phyloP scores from a whole-genome alignment of 2,888 invertebrate species.

The Amiota minor region DNA sequence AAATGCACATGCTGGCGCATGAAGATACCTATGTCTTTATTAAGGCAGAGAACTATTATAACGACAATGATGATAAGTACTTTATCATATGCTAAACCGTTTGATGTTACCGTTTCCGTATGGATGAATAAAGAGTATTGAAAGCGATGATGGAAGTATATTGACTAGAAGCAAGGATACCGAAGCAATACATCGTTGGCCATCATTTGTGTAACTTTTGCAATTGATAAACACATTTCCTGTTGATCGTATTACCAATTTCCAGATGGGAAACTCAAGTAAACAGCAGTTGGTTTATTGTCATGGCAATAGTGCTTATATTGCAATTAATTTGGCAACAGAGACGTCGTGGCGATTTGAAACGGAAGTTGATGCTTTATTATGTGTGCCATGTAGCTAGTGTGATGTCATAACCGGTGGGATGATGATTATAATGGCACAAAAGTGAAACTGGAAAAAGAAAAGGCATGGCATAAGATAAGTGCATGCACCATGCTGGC shows the following conservation, averaged over 20 bases:
- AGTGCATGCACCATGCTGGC: slow-evolving; percentile 76
- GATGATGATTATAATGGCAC: slow-evolving; percentile 43
- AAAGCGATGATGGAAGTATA: slow-evolving; percentile 78
- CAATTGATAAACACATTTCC: slow-evolving; percentile 81
- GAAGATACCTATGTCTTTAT: slow-evolving; percentile 81
- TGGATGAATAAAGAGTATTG: slow-evolving; percentile 81
- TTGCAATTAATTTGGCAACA: slow-evolving; percentile 76
- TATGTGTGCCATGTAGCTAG: slow-evolving; percentile 82
- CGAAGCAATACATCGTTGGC: slow-evolving; percentile 79
- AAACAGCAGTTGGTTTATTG: slow-evolving; percentile 85
- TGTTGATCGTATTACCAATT: background rate
- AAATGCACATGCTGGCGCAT: slow-evolving; percentile 79
- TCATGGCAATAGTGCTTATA: slow-evolving; percentile 82
- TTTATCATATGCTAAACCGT: slow-evolving; percentile 48
- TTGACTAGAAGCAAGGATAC: background rate
- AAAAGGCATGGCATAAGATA: slow-evolving; percentile 34
- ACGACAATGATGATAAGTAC: slow-evolving; percentile 79
- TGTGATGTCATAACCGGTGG: slow-evolving; percentile 77
- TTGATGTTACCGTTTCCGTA: slow-evolving; percentile 91
- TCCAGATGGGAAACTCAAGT: background rate
- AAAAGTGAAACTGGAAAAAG: slow-evolving; percentile 42
- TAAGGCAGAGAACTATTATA: slow-evolving; percentile 78
- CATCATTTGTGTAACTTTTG: slow-evolving; percentile 84
- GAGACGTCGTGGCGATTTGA: slow-evolving; percentile 28
- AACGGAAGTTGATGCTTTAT: slow-evolving; percentile 79